Conservation (phyloP, 2,113 vertebrate species). For the Leptodactylus fuscus region DNA sequence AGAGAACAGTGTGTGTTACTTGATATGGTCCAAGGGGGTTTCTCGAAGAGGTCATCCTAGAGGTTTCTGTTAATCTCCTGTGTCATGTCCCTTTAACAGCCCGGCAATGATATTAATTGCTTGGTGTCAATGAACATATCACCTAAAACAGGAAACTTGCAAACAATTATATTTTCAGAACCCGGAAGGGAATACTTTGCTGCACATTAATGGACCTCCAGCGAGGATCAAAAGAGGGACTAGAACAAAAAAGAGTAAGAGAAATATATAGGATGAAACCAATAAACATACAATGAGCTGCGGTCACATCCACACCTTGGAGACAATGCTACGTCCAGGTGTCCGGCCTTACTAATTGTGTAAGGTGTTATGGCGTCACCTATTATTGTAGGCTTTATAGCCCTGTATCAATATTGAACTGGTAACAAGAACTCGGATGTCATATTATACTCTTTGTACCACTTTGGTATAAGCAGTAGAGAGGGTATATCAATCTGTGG, state of each 20-base stretch:
- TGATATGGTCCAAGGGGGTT: conserved; percentile 45
- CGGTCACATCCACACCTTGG: conserved; percentile 12
- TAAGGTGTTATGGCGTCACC: conserved; percentile 23
- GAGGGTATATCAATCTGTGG: background rate
- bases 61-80: conserved; percentile 55
- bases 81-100: conserved; percentile 57
- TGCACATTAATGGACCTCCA: conserved; percentile 50
- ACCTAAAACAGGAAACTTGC: conserved; percentile 56
- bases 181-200: conserved; percentile 42
- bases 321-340: conserved; percentile 51
- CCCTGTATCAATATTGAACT: conserved; percentile 27
- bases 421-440: background rate
- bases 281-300: conserved; percentile 49
- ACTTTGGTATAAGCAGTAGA: background rate
- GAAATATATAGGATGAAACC: conserved; percentile 18
- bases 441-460: background rate
- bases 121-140: conserved; percentile 52
- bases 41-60: conserved; percentile 46
- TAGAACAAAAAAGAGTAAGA: background rate
- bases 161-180: conserved; percentile 60
- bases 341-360: conserved; percentile 22
- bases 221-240: conserved; percentile 45
- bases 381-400: background rate
- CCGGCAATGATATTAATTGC: conserved; percentile 54
- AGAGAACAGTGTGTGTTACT: conserved; percentile 37